Percentiles rank a stretch among this genome's conserved stretches.
These are phyloP conservation scores for Hepsetus odoe DNA, from an alignment of 2,113 vertebrate species.

Conservation along the genomic window DNA sequence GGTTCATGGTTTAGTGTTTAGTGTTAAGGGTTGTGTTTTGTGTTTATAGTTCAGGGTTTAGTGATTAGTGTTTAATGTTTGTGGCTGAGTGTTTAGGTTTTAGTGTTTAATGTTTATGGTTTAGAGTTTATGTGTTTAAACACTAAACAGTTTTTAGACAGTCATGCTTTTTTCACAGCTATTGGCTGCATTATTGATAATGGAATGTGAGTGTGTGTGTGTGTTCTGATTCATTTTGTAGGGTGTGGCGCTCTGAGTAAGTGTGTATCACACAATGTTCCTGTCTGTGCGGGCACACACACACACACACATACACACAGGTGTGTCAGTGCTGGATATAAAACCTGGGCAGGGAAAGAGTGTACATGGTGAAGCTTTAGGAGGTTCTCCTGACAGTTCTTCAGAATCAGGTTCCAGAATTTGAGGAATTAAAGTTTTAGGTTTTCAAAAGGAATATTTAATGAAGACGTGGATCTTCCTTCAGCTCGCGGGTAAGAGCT, in stretches of 20 bases:
- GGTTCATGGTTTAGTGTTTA: too few relatives aligned
- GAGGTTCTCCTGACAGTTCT: too few relatives aligned
- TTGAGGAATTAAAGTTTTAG: constrained; percentile 58
- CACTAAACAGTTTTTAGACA: too few relatives aligned
- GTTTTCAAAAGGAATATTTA: background rate
- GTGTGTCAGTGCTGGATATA: constrained; percentile 71
- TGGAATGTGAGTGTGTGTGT: constrained; percentile 45
- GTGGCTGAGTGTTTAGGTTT: too few relatives aligned
- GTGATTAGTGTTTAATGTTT: too few relatives aligned
- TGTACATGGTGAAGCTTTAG: too few relatives aligned
- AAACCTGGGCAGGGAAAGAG: background rate
- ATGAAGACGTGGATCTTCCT: background rate
- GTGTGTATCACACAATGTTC: constrained; percentile 81
- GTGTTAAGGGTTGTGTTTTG: too few relatives aligned
- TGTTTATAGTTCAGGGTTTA: too few relatives aligned
- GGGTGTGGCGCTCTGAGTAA: constrained; percentile 65
- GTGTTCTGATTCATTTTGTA: constrained; percentile 54
- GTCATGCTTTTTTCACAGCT: background rate
- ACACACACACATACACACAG: constrained; percentile 72
- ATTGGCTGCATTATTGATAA: background rate
- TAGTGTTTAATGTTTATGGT: too few relatives aligned
- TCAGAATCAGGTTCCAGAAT: too few relatives aligned
- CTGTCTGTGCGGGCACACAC: too few relatives aligned
- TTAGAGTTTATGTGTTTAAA: too few relatives aligned
- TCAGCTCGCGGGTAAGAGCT: background rate